A percentile compares a stretch with the other conserved stretches of the same genome.
Evolutionary conservation across 2,113 vertebrate genomes (phyloP).

Genomic region (Anguilla japonica): DNA sequence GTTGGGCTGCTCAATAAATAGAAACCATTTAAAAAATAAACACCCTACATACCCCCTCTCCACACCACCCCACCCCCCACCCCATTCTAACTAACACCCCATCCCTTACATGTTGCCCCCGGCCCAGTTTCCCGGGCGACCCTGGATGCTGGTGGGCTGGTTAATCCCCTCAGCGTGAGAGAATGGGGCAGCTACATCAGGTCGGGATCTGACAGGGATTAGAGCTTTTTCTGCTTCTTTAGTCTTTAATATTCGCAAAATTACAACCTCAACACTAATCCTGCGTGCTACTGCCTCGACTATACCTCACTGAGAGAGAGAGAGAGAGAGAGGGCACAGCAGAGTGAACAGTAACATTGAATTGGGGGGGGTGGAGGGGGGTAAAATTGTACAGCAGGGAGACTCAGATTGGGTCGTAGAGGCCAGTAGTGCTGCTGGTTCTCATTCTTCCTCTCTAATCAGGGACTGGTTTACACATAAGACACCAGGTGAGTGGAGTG

Average conservation of each 20-base stretch:
- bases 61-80: background rate
- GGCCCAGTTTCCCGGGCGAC: background rate
- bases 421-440: no score
- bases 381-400: background rate
- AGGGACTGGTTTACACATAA: no score
- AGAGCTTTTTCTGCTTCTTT: slow-evolving; percentile 47
- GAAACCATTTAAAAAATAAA: no score
- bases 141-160: no score
- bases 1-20: no score
- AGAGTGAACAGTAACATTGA: no score
- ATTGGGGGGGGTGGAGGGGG: background rate
- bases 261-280: slow-evolving; percentile 64
- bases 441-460: no score
- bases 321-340: background rate
- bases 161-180: slow-evolving; percentile 17
- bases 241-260: slow-evolving; percentile 55
- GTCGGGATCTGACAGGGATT: slow-evolving; percentile 12
- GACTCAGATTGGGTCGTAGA: background rate
- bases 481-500: no score
- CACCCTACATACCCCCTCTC: background rate
- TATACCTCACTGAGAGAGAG: slow-evolving; percentile 28
- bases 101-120: background rate
- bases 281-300: slow-evolving; percentile 49
- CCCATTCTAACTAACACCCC: background rate
- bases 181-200: slow-evolving; percentile 15